These are phyloP conservation scores for Sesamia inferens DNA, from an alignment of 2,888 invertebrate species.

Conservation along the genomic window DNA sequence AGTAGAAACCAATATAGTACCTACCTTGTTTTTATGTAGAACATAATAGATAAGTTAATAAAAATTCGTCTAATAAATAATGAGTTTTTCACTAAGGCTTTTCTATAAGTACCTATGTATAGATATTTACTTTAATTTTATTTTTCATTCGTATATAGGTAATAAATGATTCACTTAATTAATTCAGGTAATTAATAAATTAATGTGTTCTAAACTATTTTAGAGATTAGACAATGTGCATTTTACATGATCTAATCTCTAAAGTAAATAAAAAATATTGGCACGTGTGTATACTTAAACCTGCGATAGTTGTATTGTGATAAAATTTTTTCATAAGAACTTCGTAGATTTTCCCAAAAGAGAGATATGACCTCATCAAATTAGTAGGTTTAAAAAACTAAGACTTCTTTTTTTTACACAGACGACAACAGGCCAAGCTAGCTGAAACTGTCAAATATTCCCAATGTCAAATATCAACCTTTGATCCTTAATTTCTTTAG, in stretches of 20 bases:
- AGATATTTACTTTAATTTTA: not conserved
- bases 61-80: not conserved
- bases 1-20: not conserved
- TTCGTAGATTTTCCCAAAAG: not conserved
- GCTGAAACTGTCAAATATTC: no score
- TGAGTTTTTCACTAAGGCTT: not conserved
- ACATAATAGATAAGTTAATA: not conserved
- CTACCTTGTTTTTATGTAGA: not conserved
- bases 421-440: not conserved
- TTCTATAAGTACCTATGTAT: not conserved
- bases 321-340: not conserved
- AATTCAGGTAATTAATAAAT: not conserved
- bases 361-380: not conserved
- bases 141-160: not conserved
- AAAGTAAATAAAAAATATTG: constrained; percentile 2
- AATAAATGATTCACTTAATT: not conserved
- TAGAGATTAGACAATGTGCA: no score
- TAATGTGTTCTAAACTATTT: not conserved
- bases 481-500: no score
- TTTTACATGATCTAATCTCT: not conserved
- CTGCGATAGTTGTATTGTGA: not conserved
- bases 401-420: not conserved
- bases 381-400: not conserved
- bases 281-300: not conserved
- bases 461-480: no score